phyloP scores from a whole-genome alignment of 2,113 vertebrate genomes.

The Martes martes region DNA sequence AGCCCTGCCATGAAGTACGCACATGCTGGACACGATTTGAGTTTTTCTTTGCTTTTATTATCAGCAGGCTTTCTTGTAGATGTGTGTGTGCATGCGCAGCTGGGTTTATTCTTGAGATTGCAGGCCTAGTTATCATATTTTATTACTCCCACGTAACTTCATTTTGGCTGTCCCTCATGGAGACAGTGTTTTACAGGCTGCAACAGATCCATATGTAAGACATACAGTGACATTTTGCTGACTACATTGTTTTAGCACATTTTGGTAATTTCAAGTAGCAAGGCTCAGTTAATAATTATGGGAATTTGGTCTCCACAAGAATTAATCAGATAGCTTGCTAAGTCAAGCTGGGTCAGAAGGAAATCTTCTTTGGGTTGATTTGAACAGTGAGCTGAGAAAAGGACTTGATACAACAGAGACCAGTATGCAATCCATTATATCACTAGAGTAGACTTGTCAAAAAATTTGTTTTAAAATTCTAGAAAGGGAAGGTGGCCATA shows the following conservation, averaged over 20 bases:
- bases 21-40: not conserved
- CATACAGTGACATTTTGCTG: constrained; percentile 48
- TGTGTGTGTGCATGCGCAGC: constrained; percentile 25
- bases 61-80: constrained; percentile 23
- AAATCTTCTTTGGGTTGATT: not conserved
- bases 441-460: not conserved
- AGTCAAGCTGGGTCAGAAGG: constrained; percentile 15
- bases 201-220: constrained; percentile 43
- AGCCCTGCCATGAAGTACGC: not conserved
- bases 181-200: constrained; percentile 29
- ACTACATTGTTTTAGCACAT: constrained; percentile 46
- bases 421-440: not conserved
- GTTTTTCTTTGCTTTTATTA: not conserved
- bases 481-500: not conserved
- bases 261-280: constrained; percentile 41
- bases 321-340: constrained; percentile 4
- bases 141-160: constrained; percentile 58
- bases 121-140: constrained; percentile 63
- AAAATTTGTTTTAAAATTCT: constrained; percentile 36
- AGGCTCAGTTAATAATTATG: constrained; percentile 11
- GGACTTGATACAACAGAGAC: not conserved
- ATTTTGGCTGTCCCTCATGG: constrained; percentile 51
- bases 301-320: constrained; percentile 11
- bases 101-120: constrained; percentile 49
- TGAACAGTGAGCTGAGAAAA: not conserved